Percentiles rank a stretch among this genome's conserved stretches.
phyloP scores from a whole-genome alignment of 1,140 invertebrate species.

The Polypedilum pembai region DNA sequence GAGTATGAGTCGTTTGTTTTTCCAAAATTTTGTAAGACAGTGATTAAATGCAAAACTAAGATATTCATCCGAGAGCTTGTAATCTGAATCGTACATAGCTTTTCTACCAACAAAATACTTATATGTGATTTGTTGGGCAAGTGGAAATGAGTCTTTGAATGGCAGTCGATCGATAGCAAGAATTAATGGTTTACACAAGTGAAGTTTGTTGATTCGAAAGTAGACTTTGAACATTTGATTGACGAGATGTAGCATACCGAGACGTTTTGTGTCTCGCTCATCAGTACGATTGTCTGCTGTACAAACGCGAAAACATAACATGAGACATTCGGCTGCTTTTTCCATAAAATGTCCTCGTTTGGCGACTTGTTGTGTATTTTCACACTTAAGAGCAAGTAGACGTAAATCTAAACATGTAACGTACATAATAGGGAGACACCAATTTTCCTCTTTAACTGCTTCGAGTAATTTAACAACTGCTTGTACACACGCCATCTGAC shows the following conservation, averaged over 20 bases:
- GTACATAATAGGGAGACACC: slow-evolving; percentile 87
- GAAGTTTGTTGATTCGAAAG: slow-evolving; percentile 93
- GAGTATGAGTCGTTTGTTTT: slow-evolving; percentile 89
- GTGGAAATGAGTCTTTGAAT: slow-evolving; percentile 79
- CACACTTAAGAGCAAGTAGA: slow-evolving; percentile 71
- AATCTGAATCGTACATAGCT: slow-evolving; percentile 97
- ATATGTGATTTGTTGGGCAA: slow-evolving; percentile 87
- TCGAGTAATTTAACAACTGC: slow-evolving; percentile 77
- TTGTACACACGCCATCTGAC: slow-evolving; percentile 71
- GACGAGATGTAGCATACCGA: slow-evolving; percentile 91
- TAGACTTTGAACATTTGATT: slow-evolving; percentile 98
- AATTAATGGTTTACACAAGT: slow-evolving; percentile 93
- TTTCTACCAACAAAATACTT: slow-evolving; percentile 95
- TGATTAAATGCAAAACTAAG: slow-evolving; percentile 88
- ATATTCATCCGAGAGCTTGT: slow-evolving; percentile 83
- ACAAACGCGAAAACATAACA: slow-evolving; percentile 92
- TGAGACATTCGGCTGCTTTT: slow-evolving; percentile 88
- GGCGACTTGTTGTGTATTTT: slow-evolving; percentile 45
- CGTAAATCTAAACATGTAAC: slow-evolving; percentile 80
- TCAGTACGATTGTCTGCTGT: slow-evolving; percentile 77
- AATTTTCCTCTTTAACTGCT: slow-evolving; percentile 90
- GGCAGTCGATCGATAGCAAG: slow-evolving; percentile 88
- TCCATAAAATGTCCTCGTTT: slow-evolving; percentile 74
- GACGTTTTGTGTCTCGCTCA: slow-evolving; percentile 83
- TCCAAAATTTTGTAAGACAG: slow-evolving; percentile 71